Evolutionary conservation across 2,888 invertebrate genomes (phyloP).

Genomic region (Strigamia crassipes): DNA sequence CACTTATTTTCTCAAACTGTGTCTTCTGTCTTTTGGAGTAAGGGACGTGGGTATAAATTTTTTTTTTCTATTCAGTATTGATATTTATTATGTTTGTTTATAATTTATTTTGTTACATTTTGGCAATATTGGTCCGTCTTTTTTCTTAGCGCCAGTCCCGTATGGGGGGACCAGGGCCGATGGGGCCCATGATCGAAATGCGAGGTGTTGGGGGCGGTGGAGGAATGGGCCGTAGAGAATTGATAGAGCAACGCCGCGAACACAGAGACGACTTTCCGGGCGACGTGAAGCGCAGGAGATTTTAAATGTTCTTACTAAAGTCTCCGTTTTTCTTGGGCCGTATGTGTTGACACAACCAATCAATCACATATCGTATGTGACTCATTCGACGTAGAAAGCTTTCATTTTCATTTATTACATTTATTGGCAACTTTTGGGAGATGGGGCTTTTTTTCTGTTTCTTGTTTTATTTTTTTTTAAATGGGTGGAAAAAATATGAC

Average conservation of each 20-base stretch:
- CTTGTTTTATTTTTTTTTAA: neutral
- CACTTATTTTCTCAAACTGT: neutral
- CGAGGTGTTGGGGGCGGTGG: slow-evolving; percentile 47
- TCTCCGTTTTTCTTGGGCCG: neutral
- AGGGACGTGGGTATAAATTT: neutral
- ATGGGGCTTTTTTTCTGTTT: no score
- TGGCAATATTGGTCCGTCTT: neutral
- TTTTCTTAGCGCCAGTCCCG: slow-evolving; percentile 48
- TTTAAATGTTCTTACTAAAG: neutral
- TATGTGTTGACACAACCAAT: neutral
- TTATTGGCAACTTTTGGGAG: no score
- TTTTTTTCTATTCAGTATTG: neutral
- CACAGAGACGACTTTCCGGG: slow-evolving; percentile 50
- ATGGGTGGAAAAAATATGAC: neutral
- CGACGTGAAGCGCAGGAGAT: slow-evolving; percentile 48
- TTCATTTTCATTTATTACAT: no score
- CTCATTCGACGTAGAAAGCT: neutral
- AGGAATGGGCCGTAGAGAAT: slow-evolving; percentile 49
- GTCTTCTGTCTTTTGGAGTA: neutral
- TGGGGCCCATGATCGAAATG: slow-evolving; percentile 48
- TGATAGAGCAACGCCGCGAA: slow-evolving; percentile 50
- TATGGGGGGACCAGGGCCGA: slow-evolving; percentile 46
- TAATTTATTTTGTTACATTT: neutral
- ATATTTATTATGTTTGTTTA: neutral
- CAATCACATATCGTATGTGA: neutral